These are phyloP conservation scores for Pelobates cultripes DNA, from an alignment of 2,797 vertebrate species.

Conservation along the genomic window DNA sequence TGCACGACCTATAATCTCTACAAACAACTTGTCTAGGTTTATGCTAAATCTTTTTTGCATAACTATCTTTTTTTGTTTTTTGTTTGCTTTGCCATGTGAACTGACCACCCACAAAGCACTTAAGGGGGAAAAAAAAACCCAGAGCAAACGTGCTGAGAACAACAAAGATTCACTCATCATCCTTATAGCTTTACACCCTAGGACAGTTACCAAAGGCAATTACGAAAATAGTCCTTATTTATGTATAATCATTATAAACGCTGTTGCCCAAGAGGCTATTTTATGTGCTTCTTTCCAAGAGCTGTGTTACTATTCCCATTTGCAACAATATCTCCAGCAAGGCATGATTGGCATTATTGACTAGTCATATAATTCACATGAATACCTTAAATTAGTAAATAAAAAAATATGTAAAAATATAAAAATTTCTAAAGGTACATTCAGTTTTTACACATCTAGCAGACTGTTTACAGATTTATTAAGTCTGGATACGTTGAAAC, in stretches of 20 bases:
- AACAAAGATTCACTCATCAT: not conserved
- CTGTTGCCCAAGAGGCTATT: too few relatives aligned
- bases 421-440: not conserved
- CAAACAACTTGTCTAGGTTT: conserved; percentile 7
- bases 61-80: too few relatives aligned
- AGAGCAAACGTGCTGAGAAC: too few relatives aligned
- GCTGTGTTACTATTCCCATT: too few relatives aligned
- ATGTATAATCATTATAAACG: too few relatives aligned
- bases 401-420: not conserved
- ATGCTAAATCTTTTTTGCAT: conserved; percentile 8
- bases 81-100: not conserved
- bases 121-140: not conserved
- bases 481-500: not conserved
- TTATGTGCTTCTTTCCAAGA: too few relatives aligned
- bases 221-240: not conserved
- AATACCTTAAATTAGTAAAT: not conserved
- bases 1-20: not conserved
- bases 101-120: conserved; percentile 16
- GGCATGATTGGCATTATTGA: not conserved
- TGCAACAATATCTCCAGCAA: not conserved
- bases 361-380: not conserved
- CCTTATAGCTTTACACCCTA: not conserved
- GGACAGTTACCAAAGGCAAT: not conserved
- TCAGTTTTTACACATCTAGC: not conserved
- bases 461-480: not conserved